Evolutionary conservation across 2,888 invertebrate species (phyloP).

Genomic region (Eupithecia centaureata): DNA sequence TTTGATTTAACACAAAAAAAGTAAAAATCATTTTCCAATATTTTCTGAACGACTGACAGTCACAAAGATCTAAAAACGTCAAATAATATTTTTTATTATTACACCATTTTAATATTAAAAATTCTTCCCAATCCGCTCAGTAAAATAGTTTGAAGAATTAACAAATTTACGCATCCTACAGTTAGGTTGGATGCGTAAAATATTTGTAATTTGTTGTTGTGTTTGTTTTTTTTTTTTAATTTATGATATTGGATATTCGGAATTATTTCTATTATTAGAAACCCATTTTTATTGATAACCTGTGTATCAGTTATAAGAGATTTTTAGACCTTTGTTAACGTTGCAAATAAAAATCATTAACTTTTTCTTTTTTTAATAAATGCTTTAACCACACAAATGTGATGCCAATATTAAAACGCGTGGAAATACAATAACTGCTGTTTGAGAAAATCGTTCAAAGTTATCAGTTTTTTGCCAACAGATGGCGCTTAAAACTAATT

Average conservation of each 20-base stretch:
- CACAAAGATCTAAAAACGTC: slow-evolving; percentile 19
- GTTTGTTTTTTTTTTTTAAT: too few species aligned
- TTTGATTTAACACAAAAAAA: background rate
- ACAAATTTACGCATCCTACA: background rate
- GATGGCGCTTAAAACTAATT: slow-evolving; percentile 40
- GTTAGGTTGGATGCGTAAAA: too few species aligned
- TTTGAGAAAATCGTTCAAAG: slow-evolving; percentile 38
- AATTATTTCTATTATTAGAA: too few species aligned
- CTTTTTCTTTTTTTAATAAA: slow-evolving; percentile 67
- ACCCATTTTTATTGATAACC: background rate
- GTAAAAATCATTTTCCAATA: slow-evolving; percentile 12
- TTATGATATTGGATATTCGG: background rate
- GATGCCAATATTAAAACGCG: slow-evolving; percentile 48
- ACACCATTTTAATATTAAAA: background rate
- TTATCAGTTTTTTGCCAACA: slow-evolving; percentile 41
- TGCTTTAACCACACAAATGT: slow-evolving; percentile 62
- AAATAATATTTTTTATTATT: background rate
- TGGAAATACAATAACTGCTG: slow-evolving; percentile 47
- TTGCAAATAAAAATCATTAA: slow-evolving; percentile 13
- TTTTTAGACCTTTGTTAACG: background rate
- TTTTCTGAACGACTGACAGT: slow-evolving; percentile 23
- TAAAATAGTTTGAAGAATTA: background rate
- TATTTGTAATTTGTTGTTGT: too few species aligned
- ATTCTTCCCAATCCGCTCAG: background rate
- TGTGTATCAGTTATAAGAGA: background rate